Percentiles rank a stretch among this genome's conserved stretches.
These are phyloP conservation scores for Cossypha heuglini DNA, from an alignment of 2,797 vertebrate genomes.

Conservation along the genomic window DNA sequence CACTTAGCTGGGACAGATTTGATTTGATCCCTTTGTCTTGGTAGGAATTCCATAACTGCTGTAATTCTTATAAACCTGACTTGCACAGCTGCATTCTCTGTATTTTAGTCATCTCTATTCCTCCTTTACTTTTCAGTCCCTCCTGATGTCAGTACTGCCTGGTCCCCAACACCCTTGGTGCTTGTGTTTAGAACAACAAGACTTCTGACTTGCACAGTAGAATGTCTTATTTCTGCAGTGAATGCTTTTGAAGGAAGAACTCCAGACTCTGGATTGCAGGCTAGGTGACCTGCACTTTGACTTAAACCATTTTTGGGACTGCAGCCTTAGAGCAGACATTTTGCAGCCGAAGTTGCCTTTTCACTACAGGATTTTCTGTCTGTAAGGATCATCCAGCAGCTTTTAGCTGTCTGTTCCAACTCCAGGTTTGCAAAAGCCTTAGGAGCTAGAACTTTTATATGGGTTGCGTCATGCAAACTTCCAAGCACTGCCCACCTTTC, in stretches of 20 bases:
- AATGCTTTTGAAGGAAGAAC: background rate
- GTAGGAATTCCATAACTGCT: background rate
- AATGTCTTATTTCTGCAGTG: background rate
- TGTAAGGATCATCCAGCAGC: background rate
- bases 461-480: background rate
- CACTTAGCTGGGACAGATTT: background rate
- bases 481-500: background rate
- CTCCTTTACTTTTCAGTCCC: background rate
- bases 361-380: background rate
- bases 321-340: background rate
- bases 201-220: background rate
- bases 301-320: background rate
- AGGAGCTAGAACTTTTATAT: background rate
- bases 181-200: background rate
- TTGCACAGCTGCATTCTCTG: background rate
- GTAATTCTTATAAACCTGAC: background rate
- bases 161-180: background rate
- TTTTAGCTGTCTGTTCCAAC: background rate
- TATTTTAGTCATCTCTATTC: background rate
- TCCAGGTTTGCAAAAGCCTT: background rate
- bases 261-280: background rate
- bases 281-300: background rate
- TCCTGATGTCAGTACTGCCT: background rate
- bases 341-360: background rate
- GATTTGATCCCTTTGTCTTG: background rate